Conservation (phyloP, 2,888 invertebrate genomes). For the Spilarctia lutea region DNA sequence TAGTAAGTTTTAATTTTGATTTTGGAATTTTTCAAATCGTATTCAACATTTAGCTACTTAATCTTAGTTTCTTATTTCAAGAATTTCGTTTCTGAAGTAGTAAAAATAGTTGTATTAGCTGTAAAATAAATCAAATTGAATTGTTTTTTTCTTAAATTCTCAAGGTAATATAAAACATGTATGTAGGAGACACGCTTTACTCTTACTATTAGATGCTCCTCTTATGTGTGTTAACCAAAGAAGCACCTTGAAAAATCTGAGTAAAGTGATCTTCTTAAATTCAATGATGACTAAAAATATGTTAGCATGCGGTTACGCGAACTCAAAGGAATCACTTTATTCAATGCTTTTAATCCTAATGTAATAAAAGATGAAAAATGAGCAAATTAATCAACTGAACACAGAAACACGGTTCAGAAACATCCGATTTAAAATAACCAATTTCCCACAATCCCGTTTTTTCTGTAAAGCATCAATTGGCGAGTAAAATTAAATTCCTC, state of each 20-base stretch:
- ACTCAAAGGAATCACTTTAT: background rate
- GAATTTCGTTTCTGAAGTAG: no score
- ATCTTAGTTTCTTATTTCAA: no score
- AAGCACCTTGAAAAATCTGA: no score
- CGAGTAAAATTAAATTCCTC: constrained; percentile 49
- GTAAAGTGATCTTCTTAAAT: background rate
- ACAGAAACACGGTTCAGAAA: constrained; percentile 14
- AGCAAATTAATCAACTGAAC: constrained; percentile 7
- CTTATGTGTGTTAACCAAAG: background rate
- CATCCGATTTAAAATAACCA: constrained; percentile 18
- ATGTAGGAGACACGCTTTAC: no score
- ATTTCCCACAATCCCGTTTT: constrained; percentile 20
- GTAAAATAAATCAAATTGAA: no score
- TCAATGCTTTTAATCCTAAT: background rate
- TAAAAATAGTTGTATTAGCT: no score
- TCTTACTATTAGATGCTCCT: no score
- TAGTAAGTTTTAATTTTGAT: background rate
- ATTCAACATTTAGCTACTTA: no score
- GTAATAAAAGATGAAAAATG: constrained; percentile 3
- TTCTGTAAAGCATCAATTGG: constrained; percentile 39
- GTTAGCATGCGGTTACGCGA: background rate
- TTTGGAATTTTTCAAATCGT: background rate
- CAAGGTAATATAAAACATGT: no score
- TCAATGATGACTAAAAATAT: background rate
- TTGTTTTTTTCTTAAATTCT: no score